Conservation (phyloP, 2,113 vertebrate genomes). For the Merops nubicus region DNA sequence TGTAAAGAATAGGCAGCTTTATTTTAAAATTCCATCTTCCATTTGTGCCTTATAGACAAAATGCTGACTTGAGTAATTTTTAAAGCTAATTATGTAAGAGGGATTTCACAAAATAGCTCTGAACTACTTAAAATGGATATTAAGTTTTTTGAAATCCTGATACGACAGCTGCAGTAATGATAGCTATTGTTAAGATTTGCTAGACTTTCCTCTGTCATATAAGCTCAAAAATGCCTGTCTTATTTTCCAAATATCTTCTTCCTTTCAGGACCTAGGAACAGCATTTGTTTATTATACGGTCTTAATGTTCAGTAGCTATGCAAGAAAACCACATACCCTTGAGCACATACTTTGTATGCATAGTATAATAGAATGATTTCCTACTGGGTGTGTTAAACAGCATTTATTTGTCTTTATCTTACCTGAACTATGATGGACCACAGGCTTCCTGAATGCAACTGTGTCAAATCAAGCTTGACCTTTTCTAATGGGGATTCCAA, state of each 20-base stretch:
- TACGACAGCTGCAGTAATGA: slow-evolving; percentile 29
- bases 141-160: slow-evolving; percentile 33
- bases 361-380: slow-evolving; percentile 37
- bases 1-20: neutral
- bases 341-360: neutral
- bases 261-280: slow-evolving; percentile 7
- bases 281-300: slow-evolving; percentile 37
- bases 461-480: slow-evolving; percentile 51
- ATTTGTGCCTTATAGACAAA: slow-evolving; percentile 14
- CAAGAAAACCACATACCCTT: slow-evolving; percentile 14
- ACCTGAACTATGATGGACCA: neutral
- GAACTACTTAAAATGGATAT: slow-evolving; percentile 32
- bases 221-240: slow-evolving; percentile 26
- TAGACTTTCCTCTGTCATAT: slow-evolving; percentile 30
- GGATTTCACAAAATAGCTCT: slow-evolving; percentile 40
- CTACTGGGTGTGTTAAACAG: neutral
- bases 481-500: slow-evolving; percentile 29
- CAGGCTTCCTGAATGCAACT: neutral
- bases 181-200: slow-evolving; percentile 37
- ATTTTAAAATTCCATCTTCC: neutral
- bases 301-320: slow-evolving; percentile 19
- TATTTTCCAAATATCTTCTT: slow-evolving; percentile 39
- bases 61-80: neutral
- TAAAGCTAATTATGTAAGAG: slow-evolving; percentile 49
- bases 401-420: neutral